Percentiles rank a stretch among this genome's conserved stretches.
These are phyloP conservation scores for Busseola fusca DNA, from an alignment of 2,888 invertebrate species.

Conservation along the genomic window DNA sequence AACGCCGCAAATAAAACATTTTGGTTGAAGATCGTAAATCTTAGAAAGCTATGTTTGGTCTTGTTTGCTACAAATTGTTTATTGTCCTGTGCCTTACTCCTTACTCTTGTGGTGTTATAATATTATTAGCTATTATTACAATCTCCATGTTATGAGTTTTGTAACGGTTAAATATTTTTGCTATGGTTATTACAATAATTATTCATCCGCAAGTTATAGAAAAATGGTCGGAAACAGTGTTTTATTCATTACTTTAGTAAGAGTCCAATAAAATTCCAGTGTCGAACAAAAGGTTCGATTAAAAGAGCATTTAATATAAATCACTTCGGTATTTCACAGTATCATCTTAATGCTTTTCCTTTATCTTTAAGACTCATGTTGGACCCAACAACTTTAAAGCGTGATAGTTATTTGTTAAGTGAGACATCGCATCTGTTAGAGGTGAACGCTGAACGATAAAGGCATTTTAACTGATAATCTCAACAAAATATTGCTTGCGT, in stretches of 20 bases:
- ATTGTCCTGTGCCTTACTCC: slow-evolving; percentile 42
- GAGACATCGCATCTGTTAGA: slow-evolving; percentile 81
- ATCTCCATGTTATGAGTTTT: neutral
- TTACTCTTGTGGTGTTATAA: slow-evolving; percentile 34
- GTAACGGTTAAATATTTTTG: neutral
- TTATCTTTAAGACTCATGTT: slow-evolving; percentile 70
- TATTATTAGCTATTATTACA: slow-evolving; percentile 2
- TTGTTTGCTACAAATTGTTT: slow-evolving; percentile 60
- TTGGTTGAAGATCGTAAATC: slow-evolving; percentile 70
- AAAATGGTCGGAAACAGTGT: neutral
- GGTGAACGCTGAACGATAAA: slow-evolving; percentile 78
- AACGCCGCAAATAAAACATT: slow-evolving; percentile 78
- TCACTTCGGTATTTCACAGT: slow-evolving; percentile 37
- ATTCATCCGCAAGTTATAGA: neutral
- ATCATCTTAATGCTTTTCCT: slow-evolving; percentile 60
- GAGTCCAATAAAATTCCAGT: neutral
- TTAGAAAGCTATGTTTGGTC: slow-evolving; percentile 64
- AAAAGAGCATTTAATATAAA: slow-evolving; percentile 26
- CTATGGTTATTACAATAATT: neutral
- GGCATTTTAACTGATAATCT: slow-evolving; percentile 84
- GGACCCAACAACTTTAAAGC: slow-evolving; percentile 70
- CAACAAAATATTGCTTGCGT: slow-evolving; percentile 80
- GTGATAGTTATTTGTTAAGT: slow-evolving; percentile 83
- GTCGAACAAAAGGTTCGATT: slow-evolving; percentile 20
- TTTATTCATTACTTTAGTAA: neutral